Base-by-base conservation (phyloP, 2,797 vertebrate species). In the Denticeps clupeoides region DNA sequence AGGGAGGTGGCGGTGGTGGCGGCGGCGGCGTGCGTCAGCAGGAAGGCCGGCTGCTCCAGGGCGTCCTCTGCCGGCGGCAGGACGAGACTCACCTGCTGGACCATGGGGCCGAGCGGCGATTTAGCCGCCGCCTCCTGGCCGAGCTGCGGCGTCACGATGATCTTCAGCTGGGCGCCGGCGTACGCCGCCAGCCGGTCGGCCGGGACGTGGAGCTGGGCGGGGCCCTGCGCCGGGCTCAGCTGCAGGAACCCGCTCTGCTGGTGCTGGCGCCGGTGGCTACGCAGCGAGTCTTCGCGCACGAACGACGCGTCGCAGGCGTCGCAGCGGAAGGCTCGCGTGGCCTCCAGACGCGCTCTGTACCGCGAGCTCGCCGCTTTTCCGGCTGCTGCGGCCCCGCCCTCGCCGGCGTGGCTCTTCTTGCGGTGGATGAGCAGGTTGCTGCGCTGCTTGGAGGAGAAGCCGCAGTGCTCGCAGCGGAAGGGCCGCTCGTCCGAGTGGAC, bases 221-320 rank as follows among this genome's bases (percentile, higher is more conserved):
- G 16, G 68, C 63, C 41, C 49, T 0, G 8, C 47, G 45, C 1
- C 73, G 73, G 47, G 74, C 51, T 48, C 0, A 82, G 67, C 65
- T 86, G 85, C 0, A 87, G 56, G 3, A 82, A 68, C 25, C 35
- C 16, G 0, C 82, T 62, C 47, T 82, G 68, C 1, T 78, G 71
- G 64, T 99, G 94, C 42, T 99, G 95, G 66, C 92, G 86, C 59
- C 82, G 87, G 70, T 99, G 95, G 68, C 93, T 97, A 43, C 94
- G 82, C 11, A 99, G 83, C 0, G 94, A 97, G 56, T 98, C 95
- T 51, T 93, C 94, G 18, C 95, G 69, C 18, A 99, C 95, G 22
- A 99, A 99, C 0, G 91, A 89, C 0, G 93, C 93, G 0, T 87
- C 78, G 1, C 95, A 99, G 0, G 78, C 58, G 49, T 93, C 86